Conservation (phyloP, 2,797 vertebrate genomes). For the Malacoctenus gilli region DNA sequence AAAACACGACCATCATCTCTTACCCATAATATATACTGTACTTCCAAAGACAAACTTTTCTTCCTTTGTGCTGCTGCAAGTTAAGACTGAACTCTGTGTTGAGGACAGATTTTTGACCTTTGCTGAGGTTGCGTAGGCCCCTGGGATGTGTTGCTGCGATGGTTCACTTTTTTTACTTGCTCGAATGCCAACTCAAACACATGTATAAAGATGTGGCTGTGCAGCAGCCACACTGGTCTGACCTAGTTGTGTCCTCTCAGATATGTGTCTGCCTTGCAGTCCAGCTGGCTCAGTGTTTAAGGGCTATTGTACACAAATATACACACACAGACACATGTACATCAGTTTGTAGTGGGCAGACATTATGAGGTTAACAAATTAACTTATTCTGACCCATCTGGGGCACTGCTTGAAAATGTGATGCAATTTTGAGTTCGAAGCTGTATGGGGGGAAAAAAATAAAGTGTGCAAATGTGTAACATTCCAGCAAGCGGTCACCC, state of each 20-base stretch:
- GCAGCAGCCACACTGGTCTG: slow-evolving; percentile 52
- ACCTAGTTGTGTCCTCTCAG: slow-evolving; percentile 71
- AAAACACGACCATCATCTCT: too few relatives aligned
- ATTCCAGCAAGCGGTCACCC: slow-evolving; percentile 22
- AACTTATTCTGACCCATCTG: slow-evolving; percentile 9
- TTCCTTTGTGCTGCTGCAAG: slow-evolving; percentile 9
- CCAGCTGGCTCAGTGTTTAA: slow-evolving; percentile 60
- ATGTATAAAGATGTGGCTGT: slow-evolving; percentile 32
- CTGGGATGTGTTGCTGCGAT: slow-evolving; percentile 32
- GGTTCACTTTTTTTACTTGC: slow-evolving; percentile 33
- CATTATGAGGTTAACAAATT: slow-evolving; percentile 10
- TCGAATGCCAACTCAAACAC: slow-evolving; percentile 52
- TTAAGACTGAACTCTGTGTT: slow-evolving; percentile 26
- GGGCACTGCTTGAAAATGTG: not conserved
- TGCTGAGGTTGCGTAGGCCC: slow-evolving; percentile 34
- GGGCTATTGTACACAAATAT: slow-evolving; percentile 14
- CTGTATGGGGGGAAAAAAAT: too few relatives aligned
- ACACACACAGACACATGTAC: not conserved
- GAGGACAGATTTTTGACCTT: slow-evolving; percentile 42
- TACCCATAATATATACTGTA: not conserved
- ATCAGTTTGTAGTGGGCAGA: slow-evolving; percentile 2
- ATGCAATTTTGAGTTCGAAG: not conserved
- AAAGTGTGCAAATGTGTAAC: slow-evolving; percentile 4
- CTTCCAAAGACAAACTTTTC: slow-evolving; percentile 1
- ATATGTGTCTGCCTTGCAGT: slow-evolving; percentile 64